phyloP scores from a whole-genome alignment of 2,888 invertebrate genomes.

The Drosophila austrosaltans region DNA sequence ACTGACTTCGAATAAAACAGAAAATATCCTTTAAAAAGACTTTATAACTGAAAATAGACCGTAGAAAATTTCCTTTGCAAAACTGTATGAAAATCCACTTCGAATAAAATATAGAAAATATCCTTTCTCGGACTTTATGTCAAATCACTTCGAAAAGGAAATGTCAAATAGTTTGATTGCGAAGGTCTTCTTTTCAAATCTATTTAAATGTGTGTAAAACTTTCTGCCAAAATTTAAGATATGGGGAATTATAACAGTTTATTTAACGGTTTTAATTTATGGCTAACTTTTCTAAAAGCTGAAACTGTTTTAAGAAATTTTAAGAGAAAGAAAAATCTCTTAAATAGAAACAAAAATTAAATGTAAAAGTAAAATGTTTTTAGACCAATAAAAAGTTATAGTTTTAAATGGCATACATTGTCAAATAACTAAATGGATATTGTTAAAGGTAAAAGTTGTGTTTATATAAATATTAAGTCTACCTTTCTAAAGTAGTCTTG shows the following conservation, averaged over 20 bases:
- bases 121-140: background rate
- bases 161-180: background rate
- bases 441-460: too few species aligned
- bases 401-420: too few species aligned
- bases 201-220: background rate
- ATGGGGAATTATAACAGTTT: background rate
- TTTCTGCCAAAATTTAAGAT: background rate
- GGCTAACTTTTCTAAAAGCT: background rate
- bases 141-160: background rate
- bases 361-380: too few species aligned
- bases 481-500: too few species aligned
- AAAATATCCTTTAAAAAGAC: too few species aligned
- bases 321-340: background rate
- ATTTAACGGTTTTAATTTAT: background rate
- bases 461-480: too few species aligned
- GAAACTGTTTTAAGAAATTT: constrained; percentile 35
- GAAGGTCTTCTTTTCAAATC: background rate
- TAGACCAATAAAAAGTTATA: too few species aligned
- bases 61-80: too few species aligned
- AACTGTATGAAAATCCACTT: too few species aligned
- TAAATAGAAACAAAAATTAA: background rate
- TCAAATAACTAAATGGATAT: too few species aligned
- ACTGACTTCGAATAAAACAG: too few species aligned
- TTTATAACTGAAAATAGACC: too few species aligned
- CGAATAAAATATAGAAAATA: background rate